Evolutionary conservation across 2,113 vertebrate species (phyloP).

Genomic region (Talpa occidentalis): DNA sequence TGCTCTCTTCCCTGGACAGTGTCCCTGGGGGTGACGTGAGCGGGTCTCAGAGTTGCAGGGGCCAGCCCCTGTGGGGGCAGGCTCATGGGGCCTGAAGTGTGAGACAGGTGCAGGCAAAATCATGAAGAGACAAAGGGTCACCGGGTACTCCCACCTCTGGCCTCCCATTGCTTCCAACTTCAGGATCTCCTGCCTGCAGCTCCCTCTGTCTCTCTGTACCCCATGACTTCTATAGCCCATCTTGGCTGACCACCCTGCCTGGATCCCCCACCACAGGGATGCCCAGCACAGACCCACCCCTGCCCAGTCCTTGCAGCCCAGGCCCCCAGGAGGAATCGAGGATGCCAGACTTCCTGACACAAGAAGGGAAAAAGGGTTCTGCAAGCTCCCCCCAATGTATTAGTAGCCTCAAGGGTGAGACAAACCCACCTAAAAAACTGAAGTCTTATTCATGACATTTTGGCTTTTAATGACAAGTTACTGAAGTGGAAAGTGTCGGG

Average conservation of each 20-base stretch:
- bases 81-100: background rate
- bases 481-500: no score
- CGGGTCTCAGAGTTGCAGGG: background rate
- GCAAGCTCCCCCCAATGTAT: background rate
- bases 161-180: background rate
- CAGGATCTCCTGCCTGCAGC: background rate
- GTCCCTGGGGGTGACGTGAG: background rate
- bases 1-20: background rate
- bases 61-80: no score
- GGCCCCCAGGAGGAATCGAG: accelerated
- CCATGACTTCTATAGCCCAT: background rate
- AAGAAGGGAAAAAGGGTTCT: background rate
- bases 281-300: background rate
- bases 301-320: no score
- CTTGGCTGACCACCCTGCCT: background rate
- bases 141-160: no score
- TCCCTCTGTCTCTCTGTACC: background rate
- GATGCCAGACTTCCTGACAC: accelerated
- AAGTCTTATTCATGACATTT: background rate
- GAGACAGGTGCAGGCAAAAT: background rate
- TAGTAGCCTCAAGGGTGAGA: background rate
- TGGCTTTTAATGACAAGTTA: background rate
- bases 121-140: background rate
- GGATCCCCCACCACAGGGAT: background rate
- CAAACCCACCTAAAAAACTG: background rate